Evolutionary conservation across 2,888 invertebrate genomes (phyloP), one percentile per base, ranked within the genome.

Genomic region (Coecobrya sp.): DNA sequence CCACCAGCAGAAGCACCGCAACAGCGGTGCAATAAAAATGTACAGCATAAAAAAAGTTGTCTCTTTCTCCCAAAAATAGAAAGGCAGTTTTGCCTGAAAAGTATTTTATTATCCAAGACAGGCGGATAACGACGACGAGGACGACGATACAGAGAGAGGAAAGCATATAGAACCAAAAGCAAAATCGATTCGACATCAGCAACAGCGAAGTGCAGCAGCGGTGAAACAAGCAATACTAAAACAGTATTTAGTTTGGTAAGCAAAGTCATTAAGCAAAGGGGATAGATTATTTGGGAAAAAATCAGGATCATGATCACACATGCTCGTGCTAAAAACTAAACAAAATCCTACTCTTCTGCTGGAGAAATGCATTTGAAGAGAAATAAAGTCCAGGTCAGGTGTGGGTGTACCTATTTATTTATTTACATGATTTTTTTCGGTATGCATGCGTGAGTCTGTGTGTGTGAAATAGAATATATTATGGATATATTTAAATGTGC

Each of bases 21-120:
- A 82, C 82, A 82, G 49, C 13, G 82, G 82, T 82, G 79, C 79
- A 79, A 79, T 79, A 79, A 79, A 79, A 49, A 49, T 70, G 79
- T 49, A 79, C 79, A 79, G n/a, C 22, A 70, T 10, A 70, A 70
- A 62, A 70, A 70, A 70, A 70, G 70, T 70, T 70, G 70, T 70
- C 11, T 49, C 11, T 10, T 11, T 49, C 49, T 49, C 42, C 70
- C 45, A 49, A 79, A 79, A 79, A 79, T 79, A 79, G 52, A 79
- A 49, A 42, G 42, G 70, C 42, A 70, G 36, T 70, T 70, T 70
- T 70, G 19, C 36, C 16, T 19, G 19, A 79, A 79, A 79, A 79
- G 25, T 79, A 49, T 52, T 79, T 79, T 79, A 79, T 79, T 52
- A 79, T 49, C 79, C 79, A n/a, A 52, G 52, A 49, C 79, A 76